Evolutionary conservation across 53 echinoderm and acorn worm genomes (phyloP).

Genomic region (Antedon mediterranea): DNA sequence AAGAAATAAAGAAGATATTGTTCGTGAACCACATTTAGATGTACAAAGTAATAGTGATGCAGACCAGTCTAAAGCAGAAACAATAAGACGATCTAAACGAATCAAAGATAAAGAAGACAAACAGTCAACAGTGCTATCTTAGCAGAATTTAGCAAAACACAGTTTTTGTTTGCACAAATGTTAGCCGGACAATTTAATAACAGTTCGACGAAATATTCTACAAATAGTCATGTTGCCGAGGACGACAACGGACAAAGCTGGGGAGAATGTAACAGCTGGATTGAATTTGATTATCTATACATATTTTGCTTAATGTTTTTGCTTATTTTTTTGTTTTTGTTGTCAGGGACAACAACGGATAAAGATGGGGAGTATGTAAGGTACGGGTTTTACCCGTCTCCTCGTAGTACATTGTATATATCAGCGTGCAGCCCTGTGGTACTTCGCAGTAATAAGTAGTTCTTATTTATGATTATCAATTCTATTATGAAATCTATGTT

Average conservation of each 20-base stretch:
- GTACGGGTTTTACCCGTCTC: not conserved
- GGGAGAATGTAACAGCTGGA: conserved; percentile 21
- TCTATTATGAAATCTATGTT: too few relatives aligned
- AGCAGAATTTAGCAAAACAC: conserved; percentile 27
- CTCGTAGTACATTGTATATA: too few relatives aligned
- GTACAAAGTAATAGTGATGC: not conserved
- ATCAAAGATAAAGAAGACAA: not conserved
- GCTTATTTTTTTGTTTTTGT: not conserved
- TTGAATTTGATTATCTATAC: not conserved
- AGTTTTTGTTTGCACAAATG: conserved; percentile 34
- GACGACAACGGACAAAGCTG: conserved; percentile 28
- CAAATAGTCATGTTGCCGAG: conserved; percentile 4
- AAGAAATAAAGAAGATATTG: not conserved
- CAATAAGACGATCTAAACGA: not conserved
- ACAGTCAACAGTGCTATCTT: conserved; percentile 2
- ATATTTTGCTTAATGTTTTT: not conserved
- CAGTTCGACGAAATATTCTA: not conserved
- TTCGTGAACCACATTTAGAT: not conserved
- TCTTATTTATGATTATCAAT: too few relatives aligned
- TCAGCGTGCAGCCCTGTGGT: too few relatives aligned
- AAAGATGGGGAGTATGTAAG: conserved; percentile 41
- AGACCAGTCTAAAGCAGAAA: not conserved
- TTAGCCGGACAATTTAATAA: conserved; percentile 1
- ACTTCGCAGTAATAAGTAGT: too few relatives aligned
- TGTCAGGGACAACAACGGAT: conserved; percentile 24